phyloP scores from a whole-genome alignment of 2,113 vertebrate species.

The Xiphophorus couchianus region DNA sequence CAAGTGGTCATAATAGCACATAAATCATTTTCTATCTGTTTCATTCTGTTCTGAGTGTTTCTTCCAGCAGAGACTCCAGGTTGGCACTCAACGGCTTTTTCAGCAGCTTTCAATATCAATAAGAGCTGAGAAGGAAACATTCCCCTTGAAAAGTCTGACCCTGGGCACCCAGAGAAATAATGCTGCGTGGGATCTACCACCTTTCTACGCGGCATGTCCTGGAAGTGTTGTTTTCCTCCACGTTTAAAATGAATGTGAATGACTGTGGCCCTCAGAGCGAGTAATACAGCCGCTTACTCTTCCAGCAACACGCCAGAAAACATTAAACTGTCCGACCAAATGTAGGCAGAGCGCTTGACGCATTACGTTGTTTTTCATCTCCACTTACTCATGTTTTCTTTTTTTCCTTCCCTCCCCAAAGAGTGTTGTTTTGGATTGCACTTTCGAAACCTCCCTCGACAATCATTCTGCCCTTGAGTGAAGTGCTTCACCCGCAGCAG shows the following conservation, averaged over 20 bases:
- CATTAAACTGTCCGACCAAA: conserved; percentile 19
- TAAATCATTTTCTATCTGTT: conserved; percentile 53
- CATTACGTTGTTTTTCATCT: conserved; percentile 12
- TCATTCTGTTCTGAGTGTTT: conserved; percentile 38
- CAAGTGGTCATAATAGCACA: conserved; percentile 29
- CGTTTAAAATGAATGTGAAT: conserved; percentile 40
- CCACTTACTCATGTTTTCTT: background rate
- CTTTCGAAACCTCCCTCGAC: conserved; percentile 6
- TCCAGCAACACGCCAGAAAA: conserved; percentile 25
- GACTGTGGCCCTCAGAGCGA: conserved; percentile 19
- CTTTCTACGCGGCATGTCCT: conserved; percentile 6
- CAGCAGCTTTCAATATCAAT: conserved; percentile 44
- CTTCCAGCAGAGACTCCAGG: conserved; percentile 35
- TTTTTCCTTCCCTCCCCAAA: conserved; percentile 5
- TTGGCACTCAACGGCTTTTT: conserved; percentile 23
- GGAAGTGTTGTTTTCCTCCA: conserved; percentile 15
- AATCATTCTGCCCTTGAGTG: conserved; percentile 28
- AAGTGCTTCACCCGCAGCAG: conserved; percentile 30
- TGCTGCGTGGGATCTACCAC: conserved; percentile 12
- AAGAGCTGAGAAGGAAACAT: conserved; percentile 33
- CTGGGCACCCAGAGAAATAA: conserved; percentile 45
- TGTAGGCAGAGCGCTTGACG: conserved; percentile 25
- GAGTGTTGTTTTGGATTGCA: conserved; percentile 20
- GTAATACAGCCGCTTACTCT: conserved; percentile 27
- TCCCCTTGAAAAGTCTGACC: conserved; percentile 50